These are phyloP conservation scores for Aleiodes sp. DNA, from an alignment of 1,140 invertebrate genomes.

Conservation along the genomic window DNA sequence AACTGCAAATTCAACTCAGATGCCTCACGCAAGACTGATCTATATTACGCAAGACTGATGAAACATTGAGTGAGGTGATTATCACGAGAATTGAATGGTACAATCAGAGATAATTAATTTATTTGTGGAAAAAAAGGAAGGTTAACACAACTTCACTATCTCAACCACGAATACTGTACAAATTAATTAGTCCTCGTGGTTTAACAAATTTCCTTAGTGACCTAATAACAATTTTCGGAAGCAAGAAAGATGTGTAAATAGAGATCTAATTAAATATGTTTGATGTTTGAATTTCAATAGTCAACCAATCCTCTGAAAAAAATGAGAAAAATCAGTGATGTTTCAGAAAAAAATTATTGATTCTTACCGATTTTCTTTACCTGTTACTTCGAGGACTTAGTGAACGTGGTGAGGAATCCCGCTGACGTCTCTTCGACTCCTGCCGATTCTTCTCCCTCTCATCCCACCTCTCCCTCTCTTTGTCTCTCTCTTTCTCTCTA, in stretches of 20 bases:
- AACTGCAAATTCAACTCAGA: no score
- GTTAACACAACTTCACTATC: background rate
- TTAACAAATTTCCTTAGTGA: background rate
- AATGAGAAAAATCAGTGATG: constrained; percentile 3
- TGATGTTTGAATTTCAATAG: constrained; percentile 30
- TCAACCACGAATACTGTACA: background rate
- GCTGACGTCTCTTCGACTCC: constrained; percentile 52
- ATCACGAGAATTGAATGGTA: no score
- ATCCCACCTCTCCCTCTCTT: constrained; percentile 39
- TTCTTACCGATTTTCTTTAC: constrained; percentile 33
- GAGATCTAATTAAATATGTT: background rate
- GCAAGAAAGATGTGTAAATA: background rate
- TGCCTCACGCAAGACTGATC: no score
- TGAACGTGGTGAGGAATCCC: constrained; percentile 51
- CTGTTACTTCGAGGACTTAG: constrained; percentile 47
- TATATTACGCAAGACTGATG: no score
- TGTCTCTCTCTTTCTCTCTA: constrained; percentile 29
- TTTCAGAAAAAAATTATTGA: constrained; percentile 23
- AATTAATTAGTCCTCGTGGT: background rate
- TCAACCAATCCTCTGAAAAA: constrained; percentile 42
- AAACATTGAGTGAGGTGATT: no score
- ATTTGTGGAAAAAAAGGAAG: constrained; percentile 8
- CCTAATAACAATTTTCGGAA: constrained; percentile 1
- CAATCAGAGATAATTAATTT: no score
- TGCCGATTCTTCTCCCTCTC: constrained; percentile 50